Conservation (phyloP, 92 coral and sea anemone species). For the Phymanthus crucifer region DNA sequence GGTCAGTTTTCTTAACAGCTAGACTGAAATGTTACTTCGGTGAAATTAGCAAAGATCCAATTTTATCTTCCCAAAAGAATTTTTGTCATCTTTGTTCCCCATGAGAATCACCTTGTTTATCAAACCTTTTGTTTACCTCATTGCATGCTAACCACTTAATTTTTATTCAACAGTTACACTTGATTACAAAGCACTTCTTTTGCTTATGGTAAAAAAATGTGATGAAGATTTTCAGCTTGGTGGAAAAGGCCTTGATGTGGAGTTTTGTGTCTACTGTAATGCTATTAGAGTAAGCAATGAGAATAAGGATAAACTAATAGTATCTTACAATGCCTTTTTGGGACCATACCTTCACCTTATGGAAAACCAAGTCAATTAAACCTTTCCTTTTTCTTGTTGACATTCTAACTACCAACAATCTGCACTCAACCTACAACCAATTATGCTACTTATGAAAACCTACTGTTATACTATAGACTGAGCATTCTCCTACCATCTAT, state of each 20-base stretch:
- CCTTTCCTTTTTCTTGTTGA: not conserved
- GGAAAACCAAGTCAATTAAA: not conserved
- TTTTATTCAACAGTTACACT: conserved; percentile 3
- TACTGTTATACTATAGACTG: not conserved
- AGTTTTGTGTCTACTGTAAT: conserved; percentile 3
- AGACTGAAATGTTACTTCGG: too few relatives aligned
- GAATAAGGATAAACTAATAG: not conserved
- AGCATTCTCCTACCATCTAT: not conserved
- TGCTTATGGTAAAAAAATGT: conserved; percentile 15
- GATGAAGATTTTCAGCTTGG: conserved; percentile 15
- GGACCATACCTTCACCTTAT: not conserved
- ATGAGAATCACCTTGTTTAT: not conserved
- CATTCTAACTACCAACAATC: not conserved
- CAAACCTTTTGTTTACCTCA: not conserved
- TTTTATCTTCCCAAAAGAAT: too few relatives aligned
- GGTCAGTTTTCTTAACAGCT: not conserved
- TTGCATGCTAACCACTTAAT: conserved; percentile 1
- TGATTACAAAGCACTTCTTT: conserved; percentile 1
- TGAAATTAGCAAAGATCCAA: too few relatives aligned
- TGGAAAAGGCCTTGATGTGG: not conserved
- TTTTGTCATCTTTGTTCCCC: too few relatives aligned
- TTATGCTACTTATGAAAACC: not conserved
- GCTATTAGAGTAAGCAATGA: conserved; percentile 1
- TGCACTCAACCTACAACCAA: not conserved
- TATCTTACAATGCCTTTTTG: not conserved